A percentile compares a stretch with the other conserved stretches of the same genome.
These are phyloP conservation scores for Glossophaga mutica DNA, from an alignment of 2,797 vertebrate species.

Conservation along the genomic window DNA sequence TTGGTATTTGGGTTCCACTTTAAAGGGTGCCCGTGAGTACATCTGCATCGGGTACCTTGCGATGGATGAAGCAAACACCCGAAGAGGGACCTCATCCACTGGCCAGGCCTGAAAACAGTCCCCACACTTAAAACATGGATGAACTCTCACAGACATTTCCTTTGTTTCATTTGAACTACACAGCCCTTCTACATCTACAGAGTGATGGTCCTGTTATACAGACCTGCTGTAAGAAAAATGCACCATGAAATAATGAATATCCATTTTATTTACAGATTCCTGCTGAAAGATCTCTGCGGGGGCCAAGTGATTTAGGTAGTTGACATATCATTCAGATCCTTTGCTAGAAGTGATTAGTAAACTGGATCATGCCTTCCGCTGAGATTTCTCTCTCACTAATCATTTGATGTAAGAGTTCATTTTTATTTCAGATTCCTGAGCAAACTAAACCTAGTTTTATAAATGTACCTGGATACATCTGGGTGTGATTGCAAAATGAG, in stretches of 20 bases:
- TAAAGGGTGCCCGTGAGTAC: neutral
- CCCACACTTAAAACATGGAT: neutral
- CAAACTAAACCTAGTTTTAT: neutral
- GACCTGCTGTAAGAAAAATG: neutral
- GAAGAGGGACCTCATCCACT: neutral
- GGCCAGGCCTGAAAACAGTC: neutral
- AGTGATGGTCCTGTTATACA: neutral
- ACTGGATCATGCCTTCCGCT: neutral
- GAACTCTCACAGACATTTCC: neutral
- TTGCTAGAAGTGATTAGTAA: neutral
- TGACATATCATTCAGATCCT: neutral
- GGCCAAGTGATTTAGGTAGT: neutral
- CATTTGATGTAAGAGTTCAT: neutral
- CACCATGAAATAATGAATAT: neutral
- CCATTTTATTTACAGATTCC: conserved; percentile 22
- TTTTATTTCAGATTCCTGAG: neutral
- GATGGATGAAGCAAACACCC: neutral
- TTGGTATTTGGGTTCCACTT: conserved; percentile 7
- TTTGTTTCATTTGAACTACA: neutral
- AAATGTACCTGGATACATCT: neutral
- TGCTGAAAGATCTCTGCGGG: neutral
- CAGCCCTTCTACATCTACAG: neutral
- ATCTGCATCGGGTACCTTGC: neutral
- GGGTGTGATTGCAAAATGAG: neutral
- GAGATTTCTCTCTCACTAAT: conserved; percentile 27